phyloP scores from a whole-genome alignment of 2,797 vertebrate genomes.

The Tolypeutes matacus region DNA sequence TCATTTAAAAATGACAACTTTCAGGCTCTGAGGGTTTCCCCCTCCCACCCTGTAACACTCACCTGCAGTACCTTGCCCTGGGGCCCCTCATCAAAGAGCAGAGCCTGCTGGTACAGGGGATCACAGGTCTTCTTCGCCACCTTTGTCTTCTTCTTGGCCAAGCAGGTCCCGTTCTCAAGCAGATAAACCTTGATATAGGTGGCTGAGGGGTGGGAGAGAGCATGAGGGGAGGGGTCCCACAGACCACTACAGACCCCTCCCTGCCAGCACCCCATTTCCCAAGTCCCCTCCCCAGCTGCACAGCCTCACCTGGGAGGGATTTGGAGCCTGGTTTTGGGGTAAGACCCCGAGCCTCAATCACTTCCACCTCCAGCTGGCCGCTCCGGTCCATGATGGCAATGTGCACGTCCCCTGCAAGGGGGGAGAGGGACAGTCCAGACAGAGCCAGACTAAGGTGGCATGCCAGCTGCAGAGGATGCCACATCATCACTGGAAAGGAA shows the following conservation, averaged over 20 bases:
- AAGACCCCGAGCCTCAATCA: constrained; percentile 96
- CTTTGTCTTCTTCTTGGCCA: constrained; percentile 99
- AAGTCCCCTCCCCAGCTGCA: neutral
- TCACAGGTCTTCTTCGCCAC: constrained; percentile 95
- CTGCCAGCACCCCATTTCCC: neutral
- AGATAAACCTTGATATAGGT: constrained; percentile 98
- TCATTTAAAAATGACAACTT: neutral
- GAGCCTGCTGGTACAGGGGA: constrained; percentile 96
- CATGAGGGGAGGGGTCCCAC: neutral
- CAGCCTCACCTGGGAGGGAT: constrained; percentile 93
- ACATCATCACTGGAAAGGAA: rapidly evolving
- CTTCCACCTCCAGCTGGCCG: constrained; percentile 97
- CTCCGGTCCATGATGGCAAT: constrained; percentile 94
- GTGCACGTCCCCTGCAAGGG: constrained; percentile 93
- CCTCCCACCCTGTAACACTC: neutral
- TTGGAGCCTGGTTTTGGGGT: constrained; percentile 96
- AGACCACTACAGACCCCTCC: neutral
- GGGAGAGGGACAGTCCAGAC: neutral
- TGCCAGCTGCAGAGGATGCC: neutral
- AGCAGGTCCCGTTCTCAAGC: constrained; percentile 95
- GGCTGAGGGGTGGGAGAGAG: constrained; percentile 86
- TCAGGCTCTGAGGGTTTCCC: neutral
- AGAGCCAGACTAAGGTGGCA: neutral
- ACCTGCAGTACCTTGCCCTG: constrained; percentile 98
- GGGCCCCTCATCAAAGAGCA: constrained; percentile 97